Evolutionary conservation across 2,113 vertebrate species (phyloP), one percentile per base, ranked within the genome.

Genomic region (Istiophorus platypterus): DNA sequence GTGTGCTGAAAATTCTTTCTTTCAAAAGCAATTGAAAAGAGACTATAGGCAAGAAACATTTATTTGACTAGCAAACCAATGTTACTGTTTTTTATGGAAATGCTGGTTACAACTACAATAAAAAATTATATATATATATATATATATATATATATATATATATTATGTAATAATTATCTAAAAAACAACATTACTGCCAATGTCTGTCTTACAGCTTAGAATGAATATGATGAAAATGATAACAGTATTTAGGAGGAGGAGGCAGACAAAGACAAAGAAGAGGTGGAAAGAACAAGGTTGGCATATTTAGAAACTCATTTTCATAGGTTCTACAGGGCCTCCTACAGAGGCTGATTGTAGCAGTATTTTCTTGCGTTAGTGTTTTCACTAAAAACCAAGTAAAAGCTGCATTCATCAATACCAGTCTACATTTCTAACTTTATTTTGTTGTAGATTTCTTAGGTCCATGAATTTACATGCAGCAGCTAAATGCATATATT

Each of bases 241-340:
- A 10, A n/a, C 47, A 24, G 26, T 45, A 17, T 34, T 62, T 45
- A 82, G 14, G 17, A 31, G 24, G 22, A n/a, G 5, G 56, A 42
- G 0, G 14, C 62, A n/a, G 34, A 26, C 1, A 22, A 41, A 7
- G 34, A 41, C 4, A 47, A 52, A 26, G 47, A 76, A 24, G 34
- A 27, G 34, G 24, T 20, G 52, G 22, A 29, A 57, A 13, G 42
- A 64, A n/a, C 2, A 31, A 1, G 26, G 63, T 42, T 34, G 31
- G 8, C 13, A 14, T 37, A 70, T 45, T 54, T 49, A 79, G 20
- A 73, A 64, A 73, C 47, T 63, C 0, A 68, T 66, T 72, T 72
- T 68, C 18, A 80, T 15, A 10, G 4, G 31, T 70, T 64, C 26
- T 5, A 61, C 20, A 18, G 27, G 67, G 47, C 72, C 20, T 72